Evolutionary conservation across 1,140 invertebrate species (phyloP), one percentile per base, ranked within the genome.

Genomic region (Neodiprion lecontei): DNA sequence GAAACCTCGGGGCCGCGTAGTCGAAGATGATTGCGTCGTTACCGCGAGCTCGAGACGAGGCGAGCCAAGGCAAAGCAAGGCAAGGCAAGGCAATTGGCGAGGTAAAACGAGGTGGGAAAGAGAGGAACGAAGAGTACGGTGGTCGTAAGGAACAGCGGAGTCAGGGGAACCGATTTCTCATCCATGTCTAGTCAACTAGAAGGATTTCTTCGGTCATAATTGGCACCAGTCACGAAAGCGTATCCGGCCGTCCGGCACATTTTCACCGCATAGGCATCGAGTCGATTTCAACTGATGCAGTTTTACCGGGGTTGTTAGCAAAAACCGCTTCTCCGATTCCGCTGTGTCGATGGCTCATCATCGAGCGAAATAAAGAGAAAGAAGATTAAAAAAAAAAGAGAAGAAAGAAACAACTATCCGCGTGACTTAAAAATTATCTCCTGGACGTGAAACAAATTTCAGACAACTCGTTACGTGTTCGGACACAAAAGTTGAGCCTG

Each of bases 151-250:
- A 61, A 4, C 9, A 61, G 11, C n/a, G n/a, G 53, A 9, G 3
- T 17, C 3, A 61, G n/a, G 9, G 53, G 53, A 9, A 9, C n/a
- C n/a, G 53, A 61, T 61, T 61, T 61, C 53, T 61, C 53, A 17
- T 61, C 53, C n/a, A 61, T 61, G 53, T 61, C 53, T 61, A 61
- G 11, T 61, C 53, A 61, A 61, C 53, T 61, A 61, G 11, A 61
- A 61, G n/a, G 53, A 61, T 61, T 61, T 61, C 53, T 61, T 61
- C 53, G 53, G 5, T 17, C 53, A 61, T 61, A 61, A 61, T 61
- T 61, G 53, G 53, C 53, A 61, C 53, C 53, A 17, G 53, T 61
- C 53, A 61, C n/a, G 53, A 61, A 61, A 61, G 53, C 53, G 53
- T 61, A 17, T 61, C 53, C 53, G 9, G 11, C 11, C 53, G 53